These are phyloP conservation scores for Aphelinus certus DNA, from an alignment of 1,140 invertebrate genomes.

Conservation along the genomic window DNA sequence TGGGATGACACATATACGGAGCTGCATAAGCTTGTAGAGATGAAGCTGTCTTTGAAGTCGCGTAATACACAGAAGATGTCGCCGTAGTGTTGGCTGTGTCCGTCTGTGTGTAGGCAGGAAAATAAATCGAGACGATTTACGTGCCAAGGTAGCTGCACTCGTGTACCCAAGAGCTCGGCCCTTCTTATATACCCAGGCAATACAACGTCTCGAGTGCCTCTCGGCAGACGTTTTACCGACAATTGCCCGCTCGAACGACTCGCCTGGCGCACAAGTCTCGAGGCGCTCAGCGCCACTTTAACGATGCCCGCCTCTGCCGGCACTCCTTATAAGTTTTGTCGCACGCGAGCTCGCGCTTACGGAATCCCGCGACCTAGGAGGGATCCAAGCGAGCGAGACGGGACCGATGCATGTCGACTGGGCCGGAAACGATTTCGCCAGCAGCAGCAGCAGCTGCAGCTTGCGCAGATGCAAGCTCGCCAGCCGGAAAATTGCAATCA, in stretches of 20 bases:
- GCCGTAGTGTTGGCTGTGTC: too few relatives aligned
- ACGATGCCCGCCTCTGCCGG: slow-evolving; percentile 1
- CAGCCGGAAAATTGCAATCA: too few relatives aligned
- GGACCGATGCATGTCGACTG: too few relatives aligned
- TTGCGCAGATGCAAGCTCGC: too few relatives aligned
- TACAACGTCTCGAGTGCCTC: not conserved
- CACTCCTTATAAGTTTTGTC: not conserved
- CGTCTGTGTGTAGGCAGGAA: too few relatives aligned
- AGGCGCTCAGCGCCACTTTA: not conserved
- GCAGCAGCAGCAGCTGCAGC: too few relatives aligned
- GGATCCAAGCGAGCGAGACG: too few relatives aligned
- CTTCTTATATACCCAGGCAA: too few relatives aligned
- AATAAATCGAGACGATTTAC: not conserved
- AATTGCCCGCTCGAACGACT: not conserved
- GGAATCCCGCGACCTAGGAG: too few relatives aligned
- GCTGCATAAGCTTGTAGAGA: not conserved
- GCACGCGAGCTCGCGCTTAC: not conserved
- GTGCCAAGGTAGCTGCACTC: not conserved
- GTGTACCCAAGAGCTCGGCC: not conserved
- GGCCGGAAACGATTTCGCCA: too few relatives aligned
- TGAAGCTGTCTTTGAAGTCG: not conserved
- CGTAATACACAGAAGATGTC: not conserved
- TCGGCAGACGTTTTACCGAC: not conserved
- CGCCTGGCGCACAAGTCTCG: too few relatives aligned
- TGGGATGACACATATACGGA: not conserved